Conservation (phyloP, 2,888 invertebrate genomes). For the Drosophila histrio region DNA sequence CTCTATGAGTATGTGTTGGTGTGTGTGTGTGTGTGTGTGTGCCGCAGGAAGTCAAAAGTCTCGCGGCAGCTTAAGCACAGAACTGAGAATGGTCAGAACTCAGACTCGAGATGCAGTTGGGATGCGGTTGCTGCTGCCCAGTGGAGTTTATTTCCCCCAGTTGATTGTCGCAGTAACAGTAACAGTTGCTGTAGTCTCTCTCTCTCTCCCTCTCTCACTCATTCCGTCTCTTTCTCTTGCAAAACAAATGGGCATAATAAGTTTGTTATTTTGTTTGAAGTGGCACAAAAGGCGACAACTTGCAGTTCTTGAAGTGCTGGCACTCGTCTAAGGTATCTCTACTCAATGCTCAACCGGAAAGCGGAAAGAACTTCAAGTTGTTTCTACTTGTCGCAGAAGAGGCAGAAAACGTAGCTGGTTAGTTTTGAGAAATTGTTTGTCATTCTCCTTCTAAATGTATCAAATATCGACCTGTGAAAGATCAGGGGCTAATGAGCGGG, state of each 20-base stretch:
- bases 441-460: conserved; percentile 1
- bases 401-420: not conserved
- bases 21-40: conserved; percentile 35
- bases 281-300: conserved; percentile 33
- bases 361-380: conserved; percentile 9
- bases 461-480: conserved; percentile 1
- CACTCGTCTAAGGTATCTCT: conserved; percentile 8
- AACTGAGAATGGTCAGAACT: conserved; percentile 26
- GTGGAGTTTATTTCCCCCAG: conserved; percentile 68
- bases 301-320: conserved; percentile 19
- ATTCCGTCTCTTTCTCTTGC: conserved; percentile 26
- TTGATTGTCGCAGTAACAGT: conserved; percentile 72
- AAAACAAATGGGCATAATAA: conserved; percentile 72
- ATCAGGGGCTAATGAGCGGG: conserved; percentile 4
- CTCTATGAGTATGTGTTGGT: not conserved
- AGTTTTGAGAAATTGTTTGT: not conserved
- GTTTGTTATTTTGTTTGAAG: conserved; percentile 63
- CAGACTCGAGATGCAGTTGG: conserved; percentile 1
- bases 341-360: conserved; percentile 7
- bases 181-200: conserved; percentile 9
- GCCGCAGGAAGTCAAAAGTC: conserved; percentile 76
- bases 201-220: conserved; percentile 8
- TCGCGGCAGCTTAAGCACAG: conserved; percentile 74
- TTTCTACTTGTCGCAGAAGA: not conserved
- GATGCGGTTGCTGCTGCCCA: conserved; percentile 48